phyloP scores from a whole-genome alignment of 2,113 vertebrate genomes.

The Sylvia atricapilla region DNA sequence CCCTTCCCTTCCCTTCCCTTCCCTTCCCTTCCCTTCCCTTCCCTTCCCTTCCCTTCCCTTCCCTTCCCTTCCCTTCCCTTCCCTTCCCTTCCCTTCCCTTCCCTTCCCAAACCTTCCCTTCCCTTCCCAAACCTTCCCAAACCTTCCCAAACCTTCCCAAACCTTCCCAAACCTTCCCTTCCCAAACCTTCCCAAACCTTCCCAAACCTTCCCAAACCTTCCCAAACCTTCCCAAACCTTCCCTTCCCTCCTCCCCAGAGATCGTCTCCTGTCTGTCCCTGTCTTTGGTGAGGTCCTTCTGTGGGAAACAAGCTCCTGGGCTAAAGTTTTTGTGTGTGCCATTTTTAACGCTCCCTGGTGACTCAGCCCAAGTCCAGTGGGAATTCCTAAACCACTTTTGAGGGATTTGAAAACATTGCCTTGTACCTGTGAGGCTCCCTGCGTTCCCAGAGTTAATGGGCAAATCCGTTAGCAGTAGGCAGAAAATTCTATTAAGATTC shows the following conservation, averaged over 20 bases:
- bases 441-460: neutral
- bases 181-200: too few species aligned
- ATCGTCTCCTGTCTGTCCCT: neutral
- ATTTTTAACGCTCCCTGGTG: neutral
- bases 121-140: too few species aligned
- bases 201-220: too few species aligned
- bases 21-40: neutral
- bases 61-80: too few species aligned
- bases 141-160: too few species aligned
- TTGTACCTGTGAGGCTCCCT: neutral
- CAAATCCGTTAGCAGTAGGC: neutral
- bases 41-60: too few species aligned
- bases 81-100: too few species aligned
- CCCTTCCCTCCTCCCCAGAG: neutral
- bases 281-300: neutral
- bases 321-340: neutral
- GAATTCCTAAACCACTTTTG: neutral
- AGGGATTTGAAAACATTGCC: neutral
- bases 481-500: constrained; percentile 8
- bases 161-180: too few species aligned
- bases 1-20: neutral
- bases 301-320: neutral
- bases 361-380: neutral
- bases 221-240: neutral
- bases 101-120: too few species aligned